Evolutionary conservation across 2,113 vertebrate species (phyloP).

Genomic region (Leiothrix lutea): DNA sequence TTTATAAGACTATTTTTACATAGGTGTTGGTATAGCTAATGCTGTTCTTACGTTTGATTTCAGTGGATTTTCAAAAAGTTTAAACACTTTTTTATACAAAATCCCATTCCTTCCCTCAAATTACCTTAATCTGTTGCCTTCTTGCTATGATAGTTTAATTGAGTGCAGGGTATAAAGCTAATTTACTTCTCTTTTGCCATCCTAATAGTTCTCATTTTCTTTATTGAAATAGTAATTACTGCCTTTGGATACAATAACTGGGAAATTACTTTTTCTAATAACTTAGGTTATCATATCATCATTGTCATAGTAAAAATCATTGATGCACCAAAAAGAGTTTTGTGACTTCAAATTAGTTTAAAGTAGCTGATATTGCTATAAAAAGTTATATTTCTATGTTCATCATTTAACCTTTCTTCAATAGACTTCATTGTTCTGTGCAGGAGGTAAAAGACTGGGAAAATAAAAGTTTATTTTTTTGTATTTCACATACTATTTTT

Average conservation of each 20-base stretch:
- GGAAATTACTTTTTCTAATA: constrained; percentile 73
- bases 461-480: background rate
- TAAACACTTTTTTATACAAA: constrained; percentile 43
- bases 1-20: background rate
- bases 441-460: background rate
- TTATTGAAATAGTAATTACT: constrained; percentile 78
- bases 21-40: background rate
- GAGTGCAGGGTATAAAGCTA: constrained; percentile 65
- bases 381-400: background rate
- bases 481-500: background rate
- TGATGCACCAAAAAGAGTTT: background rate
- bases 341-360: constrained; percentile 40
- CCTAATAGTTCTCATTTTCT: constrained; percentile 69
- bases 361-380: background rate
- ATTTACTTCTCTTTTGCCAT: constrained; percentile 72
- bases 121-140: constrained; percentile 71
- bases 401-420: background rate
- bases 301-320: constrained; percentile 49
- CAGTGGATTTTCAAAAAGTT: constrained; percentile 43
- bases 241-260: constrained; percentile 72
- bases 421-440: background rate
- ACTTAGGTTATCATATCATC: constrained; percentile 63
- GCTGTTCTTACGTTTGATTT: constrained; percentile 31
- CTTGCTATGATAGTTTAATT: constrained; percentile 73
- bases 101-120: constrained; percentile 52